phyloP scores from a whole-genome alignment of 2,113 vertebrate species.

The Oxygymnocypris stewartii region DNA sequence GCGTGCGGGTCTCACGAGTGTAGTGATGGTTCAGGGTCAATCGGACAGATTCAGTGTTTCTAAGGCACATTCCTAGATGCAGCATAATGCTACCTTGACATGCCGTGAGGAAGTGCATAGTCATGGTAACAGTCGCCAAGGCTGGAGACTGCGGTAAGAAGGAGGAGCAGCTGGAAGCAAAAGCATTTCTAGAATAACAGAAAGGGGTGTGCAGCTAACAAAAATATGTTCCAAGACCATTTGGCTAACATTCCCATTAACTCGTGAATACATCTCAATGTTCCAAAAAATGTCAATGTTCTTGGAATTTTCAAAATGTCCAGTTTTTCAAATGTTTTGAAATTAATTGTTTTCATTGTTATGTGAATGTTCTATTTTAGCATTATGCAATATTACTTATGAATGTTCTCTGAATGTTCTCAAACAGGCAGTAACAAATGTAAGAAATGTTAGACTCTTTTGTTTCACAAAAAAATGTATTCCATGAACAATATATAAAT shows the following conservation, averaged over 20 bases:
- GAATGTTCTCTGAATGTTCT: neutral
- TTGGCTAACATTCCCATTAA: neutral
- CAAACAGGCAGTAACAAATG: neutral
- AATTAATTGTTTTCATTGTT: neutral
- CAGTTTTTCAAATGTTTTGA: neutral
- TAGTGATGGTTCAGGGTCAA: neutral
- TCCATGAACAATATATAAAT: neutral
- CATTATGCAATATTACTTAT: neutral
- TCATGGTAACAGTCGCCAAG: slow-evolving; percentile 57
- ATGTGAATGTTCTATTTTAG: neutral
- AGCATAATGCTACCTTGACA: slow-evolving; percentile 53
- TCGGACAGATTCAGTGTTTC: slow-evolving; percentile 50
- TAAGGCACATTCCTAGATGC: slow-evolving; percentile 65
- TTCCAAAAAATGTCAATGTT: neutral
- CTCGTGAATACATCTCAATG: neutral
- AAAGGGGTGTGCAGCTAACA: slow-evolving; percentile 8
- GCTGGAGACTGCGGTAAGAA: slow-evolving; percentile 34
- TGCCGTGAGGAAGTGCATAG: slow-evolving; percentile 56
- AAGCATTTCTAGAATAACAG: slow-evolving; percentile 19
- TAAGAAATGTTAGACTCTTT: too few relatives aligned
- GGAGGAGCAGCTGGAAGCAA: slow-evolving; percentile 47
- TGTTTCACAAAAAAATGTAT: neutral
- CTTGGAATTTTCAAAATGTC: neutral
- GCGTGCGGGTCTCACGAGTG: neutral
- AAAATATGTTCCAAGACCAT: neutral